phyloP scores from a whole-genome alignment of 2,888 invertebrate species.

The Ormyrus rosae region DNA sequence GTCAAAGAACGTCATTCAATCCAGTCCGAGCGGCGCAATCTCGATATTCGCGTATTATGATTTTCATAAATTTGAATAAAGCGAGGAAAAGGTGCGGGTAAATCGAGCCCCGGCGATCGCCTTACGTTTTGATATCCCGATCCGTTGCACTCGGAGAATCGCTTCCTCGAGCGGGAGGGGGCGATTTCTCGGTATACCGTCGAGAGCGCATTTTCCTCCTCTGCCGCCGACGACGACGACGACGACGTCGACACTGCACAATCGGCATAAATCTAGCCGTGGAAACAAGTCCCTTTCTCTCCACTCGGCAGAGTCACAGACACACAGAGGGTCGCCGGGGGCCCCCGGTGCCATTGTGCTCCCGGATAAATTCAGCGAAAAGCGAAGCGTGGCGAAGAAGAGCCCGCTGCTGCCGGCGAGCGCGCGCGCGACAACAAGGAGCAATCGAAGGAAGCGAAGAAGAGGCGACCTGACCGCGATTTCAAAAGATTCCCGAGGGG shows the following conservation, averaged over 20 bases:
- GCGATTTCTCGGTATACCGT: too few species aligned
- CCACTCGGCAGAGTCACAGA: too few species aligned
- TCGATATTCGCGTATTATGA: neutral
- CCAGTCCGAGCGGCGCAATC: neutral
- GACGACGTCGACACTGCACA: too few species aligned
- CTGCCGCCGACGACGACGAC: too few species aligned
- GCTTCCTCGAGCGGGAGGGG: neutral
- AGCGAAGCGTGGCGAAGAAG: neutral
- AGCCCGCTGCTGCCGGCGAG: neutral
- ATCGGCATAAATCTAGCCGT: too few species aligned
- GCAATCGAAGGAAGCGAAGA: neutral
- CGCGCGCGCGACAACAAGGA: neutral
- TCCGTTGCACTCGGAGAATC: neutral
- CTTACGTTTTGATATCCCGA: slow-evolving; percentile 9
- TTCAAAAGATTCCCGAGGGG: slow-evolving; percentile 61
- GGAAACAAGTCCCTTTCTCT: too few species aligned
- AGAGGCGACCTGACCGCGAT: slow-evolving; percentile 58
- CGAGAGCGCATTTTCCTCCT: too few species aligned
- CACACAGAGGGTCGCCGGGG: too few species aligned
- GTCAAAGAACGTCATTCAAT: neutral
- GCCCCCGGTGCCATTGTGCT: too few species aligned
- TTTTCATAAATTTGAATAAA: neutral
- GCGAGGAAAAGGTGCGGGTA: neutral
- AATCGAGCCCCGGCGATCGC: neutral
- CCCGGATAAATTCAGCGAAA: slow-evolving; percentile 27